These are phyloP conservation scores for Papilio helenus DNA, from an alignment of 1,140 invertebrate genomes.

Conservation along the genomic window DNA sequence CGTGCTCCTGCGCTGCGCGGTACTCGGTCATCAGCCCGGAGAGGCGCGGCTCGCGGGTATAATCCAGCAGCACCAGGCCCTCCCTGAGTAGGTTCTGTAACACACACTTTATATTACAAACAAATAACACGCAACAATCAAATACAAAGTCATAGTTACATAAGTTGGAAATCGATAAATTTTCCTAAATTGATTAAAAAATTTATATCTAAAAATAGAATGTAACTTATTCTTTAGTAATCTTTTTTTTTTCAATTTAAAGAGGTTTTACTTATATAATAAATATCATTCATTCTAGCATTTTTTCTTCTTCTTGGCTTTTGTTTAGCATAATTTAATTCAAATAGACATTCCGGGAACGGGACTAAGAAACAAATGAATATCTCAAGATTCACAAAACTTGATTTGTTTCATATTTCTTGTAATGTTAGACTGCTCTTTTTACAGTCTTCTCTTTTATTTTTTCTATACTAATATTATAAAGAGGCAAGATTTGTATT, in stretches of 20 bases:
- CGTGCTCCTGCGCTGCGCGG: slow-evolving; percentile 91
- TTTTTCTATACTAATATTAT: too few species aligned
- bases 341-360: not conserved
- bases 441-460: too few species aligned
- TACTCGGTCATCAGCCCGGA: slow-evolving; percentile 93
- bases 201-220: too few species aligned
- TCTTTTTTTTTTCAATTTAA: not conserved
- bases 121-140: not conserved
- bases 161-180: not conserved
- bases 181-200: too few species aligned
- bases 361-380: not conserved
- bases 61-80: slow-evolving; percentile 93
- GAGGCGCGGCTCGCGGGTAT: slow-evolving; percentile 91
- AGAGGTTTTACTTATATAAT: not conserved
- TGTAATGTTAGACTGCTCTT: too few species aligned
- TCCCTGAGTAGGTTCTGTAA: slow-evolving; percentile 88
- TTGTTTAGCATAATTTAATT: not conserved
- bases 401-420: too few species aligned
- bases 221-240: too few species aligned
- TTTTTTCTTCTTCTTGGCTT: too few species aligned
- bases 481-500: too few species aligned
- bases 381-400: too few species aligned
- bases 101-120: slow-evolving; percentile 1
- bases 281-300: not conserved
- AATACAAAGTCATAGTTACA: not conserved